Evolutionary conservation across 2,113 vertebrate genomes (phyloP).

Genomic region (Pimephales promelas): DNA sequence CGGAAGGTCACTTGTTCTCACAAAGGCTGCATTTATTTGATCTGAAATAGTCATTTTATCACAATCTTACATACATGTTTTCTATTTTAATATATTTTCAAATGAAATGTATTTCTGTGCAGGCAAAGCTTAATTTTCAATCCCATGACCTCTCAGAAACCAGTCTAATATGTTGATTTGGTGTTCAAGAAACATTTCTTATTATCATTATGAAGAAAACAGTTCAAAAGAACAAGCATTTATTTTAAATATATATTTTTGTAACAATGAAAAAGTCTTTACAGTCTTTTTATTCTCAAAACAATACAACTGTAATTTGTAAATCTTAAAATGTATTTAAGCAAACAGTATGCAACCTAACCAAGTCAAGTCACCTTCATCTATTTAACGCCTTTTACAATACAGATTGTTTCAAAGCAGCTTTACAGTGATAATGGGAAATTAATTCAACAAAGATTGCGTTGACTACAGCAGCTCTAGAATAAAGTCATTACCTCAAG

Average conservation of each 20-base stretch:
- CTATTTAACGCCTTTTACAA: too few relatives aligned
- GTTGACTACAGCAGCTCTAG: too few relatives aligned
- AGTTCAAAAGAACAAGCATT: too few relatives aligned
- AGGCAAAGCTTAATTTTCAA: neutral
- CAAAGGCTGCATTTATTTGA: neutral
- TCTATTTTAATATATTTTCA: neutral
- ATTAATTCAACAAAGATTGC: too few relatives aligned
- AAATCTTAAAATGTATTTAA: neutral
- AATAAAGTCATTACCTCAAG: too few relatives aligned
- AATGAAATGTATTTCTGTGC: neutral
- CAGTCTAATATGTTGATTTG: neutral
- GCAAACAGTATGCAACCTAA: neutral
- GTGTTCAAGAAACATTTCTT: neutral
- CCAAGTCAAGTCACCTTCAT: neutral
- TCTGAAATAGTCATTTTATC: neutral
- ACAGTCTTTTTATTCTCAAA: neutral
- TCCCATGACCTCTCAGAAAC: neutral
- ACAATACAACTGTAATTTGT: neutral
- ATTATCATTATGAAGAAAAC: too few relatives aligned
- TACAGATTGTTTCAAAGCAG: too few relatives aligned
- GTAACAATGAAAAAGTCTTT: neutral
- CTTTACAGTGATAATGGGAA: too few relatives aligned
- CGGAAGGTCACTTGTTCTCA: neutral
- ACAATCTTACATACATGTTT: neutral
- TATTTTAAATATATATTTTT: too few relatives aligned